Evolutionary conservation across 1,140 invertebrate species (phyloP), one percentile per base, ranked within the genome.

Genomic region (Drosophila santomea): DNA sequence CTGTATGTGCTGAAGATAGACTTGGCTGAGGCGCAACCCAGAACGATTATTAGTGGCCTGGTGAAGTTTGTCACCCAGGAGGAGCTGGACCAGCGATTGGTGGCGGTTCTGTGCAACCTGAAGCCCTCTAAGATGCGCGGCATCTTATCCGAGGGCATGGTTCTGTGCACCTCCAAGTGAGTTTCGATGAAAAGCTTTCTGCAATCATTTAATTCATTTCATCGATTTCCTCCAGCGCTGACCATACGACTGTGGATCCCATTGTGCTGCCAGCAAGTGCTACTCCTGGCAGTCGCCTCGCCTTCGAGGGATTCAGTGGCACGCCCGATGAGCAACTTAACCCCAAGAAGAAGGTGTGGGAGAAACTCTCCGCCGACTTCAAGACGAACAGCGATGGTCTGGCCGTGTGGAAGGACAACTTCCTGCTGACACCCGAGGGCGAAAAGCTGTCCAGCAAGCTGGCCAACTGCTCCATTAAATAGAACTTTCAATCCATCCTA

Each of bases 311-410:
- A 44, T 96, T 97, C 93, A 92, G 92, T 82, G 97, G 96, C 39
- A 93, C 93, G 45, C 96, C 98, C 14, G 97, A 98, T 93, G 95
- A 96, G 10, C 91, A 92, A 68, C 93, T 99, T 4, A 99, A 99
- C 93, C 98, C 98, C 7, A 99, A 99, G 92, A 99, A 99, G 93
- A 99, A 99, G 94, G 94, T 99, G 12, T 99, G 98, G 98, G 98
- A 99, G 91, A 98, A 97, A 91, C 88, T 98, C 36, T 96, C 97
- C 88, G 95, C 94, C 57, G 97, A 98, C 93, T 93, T 98, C 32
- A 95, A 96, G 92, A 96, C 96, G n/a, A 96, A 96, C 92, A 92
- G 91, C n/a, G 94, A 94, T 15, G 94, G 96, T 61, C 92, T 95
- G 73, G 97, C 96, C 54, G 95, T 96, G 64, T 98, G 97, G 97